Base-by-base conservation (phyloP, 2,113 vertebrate species). In the Labeo rohita region DNA sequence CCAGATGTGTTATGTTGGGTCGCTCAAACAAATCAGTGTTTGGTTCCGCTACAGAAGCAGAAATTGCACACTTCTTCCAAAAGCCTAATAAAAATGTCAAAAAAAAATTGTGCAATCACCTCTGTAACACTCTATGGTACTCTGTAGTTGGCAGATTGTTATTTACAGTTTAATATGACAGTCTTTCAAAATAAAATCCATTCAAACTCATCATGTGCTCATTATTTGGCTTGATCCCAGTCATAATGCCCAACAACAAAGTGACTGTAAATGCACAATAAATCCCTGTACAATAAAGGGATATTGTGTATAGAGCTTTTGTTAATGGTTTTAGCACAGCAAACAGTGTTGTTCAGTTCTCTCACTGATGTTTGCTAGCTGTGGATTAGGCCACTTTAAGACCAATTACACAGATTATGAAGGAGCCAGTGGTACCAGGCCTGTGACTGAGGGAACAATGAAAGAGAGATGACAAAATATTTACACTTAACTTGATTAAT, bases 151-250 rank as follows among this genome's bases (percentile, higher is more conserved):
- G 16, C 16, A 8, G 3, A 39, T 68, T 39, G 3, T 54, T 83
- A 78, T 89, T 89, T 54, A 73, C 87, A 90, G 84, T 70, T 87
- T 90, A 88, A 87, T 87, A 77, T 88, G 59, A 80, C 63, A 87
- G 72, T 89, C 87, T 70, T 87, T 82, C 83, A 77, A 89, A 92
- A 91, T 93, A 92, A 92, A 92, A 86, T 88, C 45, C 88, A 87
- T 68, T 61, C 68, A 86, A 52, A 84, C 49, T 56, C 82, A 72
- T 73, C 21, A 59, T 43, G 28, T 15, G 34, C 50, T 59, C 36
- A 45, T 84, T 59, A 83, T 83, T 84, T 84, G 50, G 36, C 34
- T 56, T 73, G 11, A 84, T 84, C 50, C 50, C 21, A 73, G 49
- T 73, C 28, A 23, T 72, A 39, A 83, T 45, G n/a, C 8, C 47